Conservation (phyloP, 2,797 vertebrate species). For the Bucorvus abyssinicus region DNA sequence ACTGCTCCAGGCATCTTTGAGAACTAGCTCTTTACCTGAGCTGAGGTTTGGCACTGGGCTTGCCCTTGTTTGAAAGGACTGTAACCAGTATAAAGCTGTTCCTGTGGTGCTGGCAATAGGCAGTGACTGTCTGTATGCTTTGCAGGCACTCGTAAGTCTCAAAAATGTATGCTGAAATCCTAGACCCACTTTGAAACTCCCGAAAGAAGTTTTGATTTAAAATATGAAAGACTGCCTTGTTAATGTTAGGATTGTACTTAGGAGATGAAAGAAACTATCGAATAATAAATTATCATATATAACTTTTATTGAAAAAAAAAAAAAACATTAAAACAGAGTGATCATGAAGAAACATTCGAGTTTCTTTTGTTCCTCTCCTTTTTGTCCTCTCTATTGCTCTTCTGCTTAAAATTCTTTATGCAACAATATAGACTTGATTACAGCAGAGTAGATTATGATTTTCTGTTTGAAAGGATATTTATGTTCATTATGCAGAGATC, state of each 20-base stretch:
- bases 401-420: slow-evolving; percentile 72
- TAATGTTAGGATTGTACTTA: slow-evolving; percentile 6
- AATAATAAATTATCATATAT: slow-evolving; percentile 51
- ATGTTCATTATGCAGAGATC: slow-evolving; percentile 74
- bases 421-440: slow-evolving; percentile 77
- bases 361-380: slow-evolving; percentile 41
- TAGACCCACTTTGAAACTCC: not conserved
- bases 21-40: not conserved
- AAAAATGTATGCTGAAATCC: not conserved
- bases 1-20: not conserved
- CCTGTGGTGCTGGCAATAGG: not conserved
- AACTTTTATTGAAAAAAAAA: slow-evolving; percentile 66
- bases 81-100: not conserved
- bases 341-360: slow-evolving; percentile 40
- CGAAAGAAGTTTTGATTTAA: not conserved
- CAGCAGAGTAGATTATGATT: slow-evolving; percentile 65
- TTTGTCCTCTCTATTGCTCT: slow-evolving; percentile 20
- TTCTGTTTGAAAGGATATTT: slow-evolving; percentile 75
- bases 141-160: not conserved
- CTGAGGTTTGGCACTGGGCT: not conserved
- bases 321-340: slow-evolving; percentile 12
- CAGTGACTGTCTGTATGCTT: not conserved
- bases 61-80: not conserved
- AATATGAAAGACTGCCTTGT: not conserved
- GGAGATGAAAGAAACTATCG: slow-evolving; percentile 1